phyloP scores from a whole-genome alignment of 2,797 vertebrate genomes.

The Urocyon cinereoargenteus region DNA sequence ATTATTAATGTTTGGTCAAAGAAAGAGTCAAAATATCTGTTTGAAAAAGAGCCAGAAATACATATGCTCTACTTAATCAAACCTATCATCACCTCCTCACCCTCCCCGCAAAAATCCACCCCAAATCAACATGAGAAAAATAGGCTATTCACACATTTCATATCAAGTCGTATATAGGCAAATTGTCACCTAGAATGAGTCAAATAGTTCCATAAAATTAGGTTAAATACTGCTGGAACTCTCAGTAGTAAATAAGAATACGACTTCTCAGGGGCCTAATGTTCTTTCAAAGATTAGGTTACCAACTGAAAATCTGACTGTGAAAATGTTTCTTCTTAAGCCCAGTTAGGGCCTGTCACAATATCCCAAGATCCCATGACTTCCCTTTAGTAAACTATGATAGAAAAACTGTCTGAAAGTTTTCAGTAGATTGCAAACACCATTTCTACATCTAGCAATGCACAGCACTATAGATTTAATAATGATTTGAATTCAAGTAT shows the following conservation, averaged over 20 bases:
- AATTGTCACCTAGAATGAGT: neutral
- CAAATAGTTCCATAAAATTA: neutral
- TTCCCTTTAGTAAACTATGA: neutral
- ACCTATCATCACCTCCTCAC: neutral
- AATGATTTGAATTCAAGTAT: neutral
- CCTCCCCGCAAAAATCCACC: neutral
- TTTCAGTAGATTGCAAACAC: neutral
- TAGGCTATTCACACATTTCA: neutral
- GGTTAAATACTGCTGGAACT: neutral
- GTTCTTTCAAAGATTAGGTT: slow-evolving; percentile 7
- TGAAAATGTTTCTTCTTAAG: neutral
- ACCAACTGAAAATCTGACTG: neutral
- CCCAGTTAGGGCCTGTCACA: neutral
- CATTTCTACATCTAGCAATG: neutral
- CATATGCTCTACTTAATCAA: neutral
- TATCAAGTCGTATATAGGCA: neutral
- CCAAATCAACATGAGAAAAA: neutral
- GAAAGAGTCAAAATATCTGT: slow-evolving; percentile 47
- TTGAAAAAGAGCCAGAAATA: slow-evolving; percentile 37
- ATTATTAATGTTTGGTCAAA: slow-evolving; percentile 63
- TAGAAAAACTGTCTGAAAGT: neutral
- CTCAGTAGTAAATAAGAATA: neutral
- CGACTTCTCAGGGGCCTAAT: neutral
- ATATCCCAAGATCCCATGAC: neutral
- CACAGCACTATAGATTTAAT: neutral